A percentile compares a stretch with the other conserved stretches of the same genome.
These are phyloP conservation scores for Nemotelus pantherinus DNA, from an alignment of 2,888 invertebrate species.

Conservation along the genomic window DNA sequence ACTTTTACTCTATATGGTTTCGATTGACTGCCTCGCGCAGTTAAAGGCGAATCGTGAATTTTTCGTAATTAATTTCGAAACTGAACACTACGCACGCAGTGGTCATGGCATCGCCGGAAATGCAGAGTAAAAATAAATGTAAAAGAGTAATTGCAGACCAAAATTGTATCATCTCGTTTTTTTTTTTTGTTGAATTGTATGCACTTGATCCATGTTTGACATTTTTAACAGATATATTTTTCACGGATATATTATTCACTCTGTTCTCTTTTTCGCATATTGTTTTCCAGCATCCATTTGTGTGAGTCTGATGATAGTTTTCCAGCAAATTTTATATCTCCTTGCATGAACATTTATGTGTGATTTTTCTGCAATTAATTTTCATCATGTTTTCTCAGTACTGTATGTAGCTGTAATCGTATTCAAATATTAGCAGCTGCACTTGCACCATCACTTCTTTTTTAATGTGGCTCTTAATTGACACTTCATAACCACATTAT, in stretches of 20 bases:
- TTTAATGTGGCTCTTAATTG: conserved; percentile 42
- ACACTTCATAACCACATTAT: conserved; percentile 40
- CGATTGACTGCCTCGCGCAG: no score
- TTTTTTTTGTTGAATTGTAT: background rate
- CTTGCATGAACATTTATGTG: no score
- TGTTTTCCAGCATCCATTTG: no score
- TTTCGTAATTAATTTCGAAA: conserved; percentile 34
- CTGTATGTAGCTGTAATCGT: background rate
- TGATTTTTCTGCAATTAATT: no score
- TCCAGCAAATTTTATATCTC: no score
- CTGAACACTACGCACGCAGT: background rate
- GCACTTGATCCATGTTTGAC: background rate
- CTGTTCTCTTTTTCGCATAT: no score
- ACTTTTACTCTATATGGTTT: no score
- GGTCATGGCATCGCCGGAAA: background rate
- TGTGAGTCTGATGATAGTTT: no score
- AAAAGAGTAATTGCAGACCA: background rate
- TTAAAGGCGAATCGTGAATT: conserved; percentile 21
- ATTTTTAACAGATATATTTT: background rate
- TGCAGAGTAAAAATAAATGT: background rate
- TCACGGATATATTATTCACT: no score
- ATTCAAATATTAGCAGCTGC: conserved; percentile 30
- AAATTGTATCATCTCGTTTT: background rate
- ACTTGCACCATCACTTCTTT: background rate
- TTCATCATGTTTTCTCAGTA: no score